These are phyloP conservation scores for Bombus ignitus DNA, from an alignment of 1,140 invertebrate species.

Conservation along the genomic window DNA sequence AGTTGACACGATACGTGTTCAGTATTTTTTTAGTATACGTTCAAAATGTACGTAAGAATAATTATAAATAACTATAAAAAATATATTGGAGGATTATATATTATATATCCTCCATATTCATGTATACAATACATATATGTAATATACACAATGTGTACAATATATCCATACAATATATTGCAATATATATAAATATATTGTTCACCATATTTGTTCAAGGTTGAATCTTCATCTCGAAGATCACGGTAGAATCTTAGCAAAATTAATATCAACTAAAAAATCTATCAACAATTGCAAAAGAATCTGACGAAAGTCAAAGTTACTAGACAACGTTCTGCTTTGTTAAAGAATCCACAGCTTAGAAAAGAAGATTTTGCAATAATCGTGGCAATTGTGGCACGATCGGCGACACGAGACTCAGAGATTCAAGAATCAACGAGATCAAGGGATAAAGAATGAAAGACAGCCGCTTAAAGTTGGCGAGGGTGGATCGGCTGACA, in stretches of 20 bases:
- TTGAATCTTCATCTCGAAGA: too few relatives aligned
- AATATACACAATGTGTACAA: too few relatives aligned
- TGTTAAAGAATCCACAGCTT: background rate
- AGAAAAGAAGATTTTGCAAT: background rate
- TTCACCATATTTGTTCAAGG: background rate
- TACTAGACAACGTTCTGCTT: too few relatives aligned
- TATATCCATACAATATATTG: too few relatives aligned
- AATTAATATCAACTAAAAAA: background rate
- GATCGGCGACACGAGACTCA: background rate
- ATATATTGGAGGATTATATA: too few relatives aligned
- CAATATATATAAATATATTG: too few relatives aligned
- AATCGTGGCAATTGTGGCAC: background rate
- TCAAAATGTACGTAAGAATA: background rate
- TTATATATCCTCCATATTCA: too few relatives aligned
- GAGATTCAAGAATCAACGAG: background rate
- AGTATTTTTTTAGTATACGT: background rate
- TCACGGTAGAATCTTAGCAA: background rate
- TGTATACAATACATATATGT: too few relatives aligned
- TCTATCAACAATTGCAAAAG: background rate
- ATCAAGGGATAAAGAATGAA: conserved; percentile 16
- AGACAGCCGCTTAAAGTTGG: conserved; percentile 31
- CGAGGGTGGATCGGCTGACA: conserved; percentile 11
- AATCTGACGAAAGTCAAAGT: background rate
- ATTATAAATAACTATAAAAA: too few relatives aligned
- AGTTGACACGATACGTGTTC: background rate